Evolutionary conservation across 2,888 invertebrate species (phyloP), one percentile per base, ranked within the genome.

Genomic region (Brenthis daphne): DNA sequence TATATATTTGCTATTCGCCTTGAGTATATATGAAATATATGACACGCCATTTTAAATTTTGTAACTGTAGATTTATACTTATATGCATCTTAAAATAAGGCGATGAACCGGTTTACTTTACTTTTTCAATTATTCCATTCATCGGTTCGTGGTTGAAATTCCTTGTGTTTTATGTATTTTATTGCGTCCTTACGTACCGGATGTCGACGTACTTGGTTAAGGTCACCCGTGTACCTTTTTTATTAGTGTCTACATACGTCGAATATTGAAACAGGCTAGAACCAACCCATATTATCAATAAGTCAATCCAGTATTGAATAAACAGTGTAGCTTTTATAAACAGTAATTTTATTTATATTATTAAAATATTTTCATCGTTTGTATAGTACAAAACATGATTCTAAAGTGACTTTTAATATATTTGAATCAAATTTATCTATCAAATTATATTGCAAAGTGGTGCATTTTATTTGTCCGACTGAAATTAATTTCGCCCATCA

Each of bases 71-170:
- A 60, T 48, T 29, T n/a, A 29, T n/a, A 29, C 24, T 33, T 56
- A n/a, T 57, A 33, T 61, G 66, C 63, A 68, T 68, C 67, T 72
- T 64, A 71, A 43, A 43, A 71, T 70, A 68, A 72, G 70, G 55
- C 69, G 55, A 37, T 64, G 66, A 72, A 76, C 77, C 67, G 75
- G 77, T 76, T 76, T 53, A 63, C 60, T 67, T 67, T 63, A 73
- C 69, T 75, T 76, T 73, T 74, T 74, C 70, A 77, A 75, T 76
- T 73, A 77, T 77, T 75, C 76, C 75, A 77, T 77, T 77, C 77
- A 77, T 77, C 72, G 70, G 68, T 73, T 72, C 70, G 71, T 72
- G 73, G 73, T 73, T 70, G 73, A 74, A 76, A 74, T 76, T 75
- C 75, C 69, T 71, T 60, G 50, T 67, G 71, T 67, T 69, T 67